Conservation (phyloP, 2,113 vertebrate genomes). For the Platycercus adscitus region DNA sequence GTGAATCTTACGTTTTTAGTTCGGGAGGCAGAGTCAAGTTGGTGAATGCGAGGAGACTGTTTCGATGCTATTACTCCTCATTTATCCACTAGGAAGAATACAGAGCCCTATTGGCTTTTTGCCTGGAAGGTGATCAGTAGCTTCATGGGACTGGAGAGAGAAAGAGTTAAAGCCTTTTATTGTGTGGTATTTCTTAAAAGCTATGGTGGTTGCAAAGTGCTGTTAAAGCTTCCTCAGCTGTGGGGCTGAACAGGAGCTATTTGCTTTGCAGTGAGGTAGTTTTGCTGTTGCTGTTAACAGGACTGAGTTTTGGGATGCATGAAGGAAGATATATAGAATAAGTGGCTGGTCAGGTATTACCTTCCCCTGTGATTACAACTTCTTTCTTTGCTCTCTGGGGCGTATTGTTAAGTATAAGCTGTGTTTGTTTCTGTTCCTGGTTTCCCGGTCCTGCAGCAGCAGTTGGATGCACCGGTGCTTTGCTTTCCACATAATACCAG, state of each 20-base stretch:
- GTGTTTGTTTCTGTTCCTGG: background rate
- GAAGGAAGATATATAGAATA: background rate
- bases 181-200: background rate
- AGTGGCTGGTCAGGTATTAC: background rate
- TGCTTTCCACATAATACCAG: background rate
- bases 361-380: background rate
- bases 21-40: background rate
- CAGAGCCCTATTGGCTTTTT: background rate
- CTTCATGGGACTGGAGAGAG: background rate
- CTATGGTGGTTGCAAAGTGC: background rate
- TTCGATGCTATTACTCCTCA: background rate
- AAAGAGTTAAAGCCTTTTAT: background rate
- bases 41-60: background rate
- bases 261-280: background rate
- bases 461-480: fast-evolving
- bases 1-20: fast-evolving
- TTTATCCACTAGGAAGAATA: background rate
- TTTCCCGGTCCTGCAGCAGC: background rate
- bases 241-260: background rate
- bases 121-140: fast-evolving
- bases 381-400: background rate
- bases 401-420: background rate
- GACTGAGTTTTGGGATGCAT: background rate
- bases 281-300: background rate
- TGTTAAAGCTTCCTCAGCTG: background rate